Base-by-base conservation (phyloP, 1,140 invertebrate species). In the Papilio polytes region DNA sequence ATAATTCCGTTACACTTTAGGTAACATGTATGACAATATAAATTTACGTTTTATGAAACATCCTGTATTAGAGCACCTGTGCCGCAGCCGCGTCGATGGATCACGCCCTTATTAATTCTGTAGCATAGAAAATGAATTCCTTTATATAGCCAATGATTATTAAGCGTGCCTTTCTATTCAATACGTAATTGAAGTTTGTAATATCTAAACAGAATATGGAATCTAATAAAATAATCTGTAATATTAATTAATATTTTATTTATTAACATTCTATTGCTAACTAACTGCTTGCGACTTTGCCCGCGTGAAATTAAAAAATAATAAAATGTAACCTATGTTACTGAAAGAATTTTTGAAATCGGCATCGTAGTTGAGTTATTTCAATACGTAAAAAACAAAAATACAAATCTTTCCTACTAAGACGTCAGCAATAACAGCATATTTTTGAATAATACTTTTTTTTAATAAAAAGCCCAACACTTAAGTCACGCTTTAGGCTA, bases 111-210 rank as follows among this genome's bases (percentile, higher is more conserved):
- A 83, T 81, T 83, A 81, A 83, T 81, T 79, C 63, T 31, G 22
- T 70, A 59, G 80, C 79, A 81, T 83, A 83, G 82, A 79, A 83
- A 83, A 81, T 81, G 80, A 70, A 83, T 81, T 83, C 80, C 80
- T 74, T 81, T 83, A 83, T 81, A 74, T 8, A 22, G 41, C 44
- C 44, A 74, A 74, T 74, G n/a, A 74, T 74, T 74, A 74, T 74
- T 74, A 74, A 12, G 36, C n/a, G 18, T 8, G 41, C 73, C 2
- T 48, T 74, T 74, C n/a, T 22, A 74, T 74, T 74, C 73, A 46
- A 44, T 2, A 22, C 9, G 7, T 74, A 3, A 48, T 74, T 74
- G 73, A 51, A 74, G 9, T 48, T 74, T n/a, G 13, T 15, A 4
- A n/a, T 26, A 26, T 63, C 10, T 63, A 26, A 26, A 63, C 3